Base-by-base conservation (phyloP, 2,113 vertebrate species). In the Morone saxatilis region DNA sequence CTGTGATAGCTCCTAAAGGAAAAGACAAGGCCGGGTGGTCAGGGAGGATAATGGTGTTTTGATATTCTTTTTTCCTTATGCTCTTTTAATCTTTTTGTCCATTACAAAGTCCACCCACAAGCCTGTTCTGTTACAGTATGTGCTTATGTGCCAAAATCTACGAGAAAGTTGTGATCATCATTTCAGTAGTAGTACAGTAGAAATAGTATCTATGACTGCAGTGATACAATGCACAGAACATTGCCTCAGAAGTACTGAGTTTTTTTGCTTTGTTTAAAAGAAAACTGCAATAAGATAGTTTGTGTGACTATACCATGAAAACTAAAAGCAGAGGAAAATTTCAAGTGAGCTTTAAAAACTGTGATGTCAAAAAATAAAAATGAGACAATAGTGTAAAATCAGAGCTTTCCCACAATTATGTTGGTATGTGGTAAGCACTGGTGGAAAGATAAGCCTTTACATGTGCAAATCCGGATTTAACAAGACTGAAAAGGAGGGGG, bases 21-120 rank as follows among this genome's bases (percentile, higher is more conserved):
- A 71, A 74, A 22, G 12, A 48, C 45, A 25, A 78, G 71, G 76
- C 40, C 7, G 4, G 2, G 38, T 63, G 57, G 69, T 45, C 31
- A 1, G 10, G 57, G 47, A 62, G 68, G 6, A 75, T 68, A 84
- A 76, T 86, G 20, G 14, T 22, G 31, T 86, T 81, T 76, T 71
- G 22, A 86, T 81, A 76, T 40, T 56, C 12, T 16, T 4, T 61
- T 47, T 75, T 66, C 41, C 67, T 84, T 60, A 67, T 71, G 70
- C 12, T 72, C 7, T 79, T 86, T 72, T 45, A 65, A 67, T 83
- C n/a, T 66, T 40, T 76, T 61, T 74, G 38, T 43, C 62, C 31
- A 57, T 76, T 66, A 73, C 14, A 70, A 10, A 20, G 19, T 76
- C 4, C 73, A 6, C 19, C 31, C 56, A 70, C 51, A 40, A 69